Percentiles rank a stretch among this genome's conserved stretches.
Evolutionary conservation across 2,113 vertebrate species (phyloP).

Genomic region (Bufo bufo): DNA sequence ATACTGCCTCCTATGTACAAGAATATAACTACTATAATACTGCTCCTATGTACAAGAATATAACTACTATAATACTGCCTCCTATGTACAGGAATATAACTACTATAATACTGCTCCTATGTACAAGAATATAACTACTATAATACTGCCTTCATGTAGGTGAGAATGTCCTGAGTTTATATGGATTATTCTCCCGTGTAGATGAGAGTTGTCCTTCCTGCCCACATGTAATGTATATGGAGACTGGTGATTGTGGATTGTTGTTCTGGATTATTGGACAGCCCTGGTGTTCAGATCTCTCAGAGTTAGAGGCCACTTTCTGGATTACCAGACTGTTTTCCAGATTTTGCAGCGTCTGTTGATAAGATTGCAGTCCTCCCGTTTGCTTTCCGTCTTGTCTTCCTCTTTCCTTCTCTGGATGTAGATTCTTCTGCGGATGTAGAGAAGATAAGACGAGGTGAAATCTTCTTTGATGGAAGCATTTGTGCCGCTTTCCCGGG

Average conservation of each 20-base stretch:
- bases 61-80: constrained; percentile 3
- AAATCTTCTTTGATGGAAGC: background rate
- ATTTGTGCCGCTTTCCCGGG: background rate
- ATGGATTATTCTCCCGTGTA: too few species aligned
- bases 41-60: background rate
- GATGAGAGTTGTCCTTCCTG: too few species aligned
- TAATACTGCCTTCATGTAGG: background rate
- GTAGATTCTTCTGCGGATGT: background rate
- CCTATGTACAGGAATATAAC: constrained; percentile 3
- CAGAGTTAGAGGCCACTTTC: too few species aligned
- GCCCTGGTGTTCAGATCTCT: too few species aligned
- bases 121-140: constrained; percentile 8
- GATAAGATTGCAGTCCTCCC: background rate
- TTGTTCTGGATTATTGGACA: too few species aligned
- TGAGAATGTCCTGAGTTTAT: too few species aligned
- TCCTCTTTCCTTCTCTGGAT: background rate
- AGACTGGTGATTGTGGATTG: too few species aligned
- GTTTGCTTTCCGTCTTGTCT: background rate
- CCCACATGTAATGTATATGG: too few species aligned
- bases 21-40: constrained; percentile 13
- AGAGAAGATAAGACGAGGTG: background rate
- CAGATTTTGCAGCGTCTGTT: background rate
- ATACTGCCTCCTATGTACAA: background rate
- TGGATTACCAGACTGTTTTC: too few species aligned
- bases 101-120: constrained; percentile 12